phyloP scores from a whole-genome alignment of 2,888 invertebrate genomes.

The Siphonodentalium dalli region DNA sequence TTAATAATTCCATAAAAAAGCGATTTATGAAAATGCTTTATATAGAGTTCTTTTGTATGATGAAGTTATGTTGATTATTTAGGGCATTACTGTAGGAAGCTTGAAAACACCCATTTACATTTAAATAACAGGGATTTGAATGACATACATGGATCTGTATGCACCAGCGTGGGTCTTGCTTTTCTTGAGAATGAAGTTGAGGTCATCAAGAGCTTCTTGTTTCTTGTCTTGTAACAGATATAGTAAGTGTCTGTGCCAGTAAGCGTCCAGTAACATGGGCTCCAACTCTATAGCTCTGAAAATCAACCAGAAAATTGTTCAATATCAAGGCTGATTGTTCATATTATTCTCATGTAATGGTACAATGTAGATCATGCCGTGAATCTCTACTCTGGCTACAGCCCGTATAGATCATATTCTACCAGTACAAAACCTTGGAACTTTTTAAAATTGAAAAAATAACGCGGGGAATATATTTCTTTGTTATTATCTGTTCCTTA shows the following conservation, averaged over 20 bases:
- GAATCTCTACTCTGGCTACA: no score
- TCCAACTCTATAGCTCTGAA: constrained; percentile 58
- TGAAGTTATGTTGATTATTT: background rate
- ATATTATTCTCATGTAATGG: no score
- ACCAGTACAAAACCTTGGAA: no score
- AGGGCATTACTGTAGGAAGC: background rate
- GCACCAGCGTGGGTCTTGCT: constrained; percentile 60
- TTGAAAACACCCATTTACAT: background rate
- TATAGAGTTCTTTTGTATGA: background rate
- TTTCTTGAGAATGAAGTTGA: constrained; percentile 58
- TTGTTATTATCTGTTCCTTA: no score
- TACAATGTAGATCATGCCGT: no score
- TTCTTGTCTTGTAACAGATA: constrained; percentile 60
- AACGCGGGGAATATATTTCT: no score
- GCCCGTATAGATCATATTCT: no score
- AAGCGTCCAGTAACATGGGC: constrained; percentile 60
- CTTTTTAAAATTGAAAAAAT: no score
- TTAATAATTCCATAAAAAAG: no score
- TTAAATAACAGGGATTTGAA: background rate
- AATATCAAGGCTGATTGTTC: background rate
- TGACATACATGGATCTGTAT: constrained; percentile 60
- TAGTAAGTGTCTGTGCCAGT: constrained; percentile 65
- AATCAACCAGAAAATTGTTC: background rate
- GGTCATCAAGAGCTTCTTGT: constrained; percentile 60
- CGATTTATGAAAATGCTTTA: background rate